Percentiles rank a stretch among this genome's conserved stretches.
Evolutionary conservation across 2,797 vertebrate genomes (phyloP).

Genomic region (Periophthalmus magnuspinnatus): DNA sequence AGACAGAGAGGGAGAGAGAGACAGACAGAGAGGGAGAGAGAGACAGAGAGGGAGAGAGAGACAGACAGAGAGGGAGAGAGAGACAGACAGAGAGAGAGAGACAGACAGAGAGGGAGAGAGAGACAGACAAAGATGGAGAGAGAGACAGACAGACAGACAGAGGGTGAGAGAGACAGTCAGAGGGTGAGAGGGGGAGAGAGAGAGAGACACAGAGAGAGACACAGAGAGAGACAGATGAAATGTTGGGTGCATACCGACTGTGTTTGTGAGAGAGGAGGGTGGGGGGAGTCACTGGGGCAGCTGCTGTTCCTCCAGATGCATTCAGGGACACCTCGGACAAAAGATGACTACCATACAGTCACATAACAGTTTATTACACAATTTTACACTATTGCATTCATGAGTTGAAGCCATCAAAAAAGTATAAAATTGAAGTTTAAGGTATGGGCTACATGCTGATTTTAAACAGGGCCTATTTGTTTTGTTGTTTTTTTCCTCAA

Average conservation of each 20-base stretch:
- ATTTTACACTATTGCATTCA: no score
- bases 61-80: not conserved
- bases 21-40: no score
- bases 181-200: no score
- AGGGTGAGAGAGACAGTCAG: no score
- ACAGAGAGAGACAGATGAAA: constrained; percentile 52
- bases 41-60: no score
- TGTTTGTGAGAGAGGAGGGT: constrained; percentile 13
- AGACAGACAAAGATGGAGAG: not conserved
- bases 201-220: constrained; percentile 18
- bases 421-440: no score
- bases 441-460: not conserved
- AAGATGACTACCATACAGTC: constrained; percentile 4
- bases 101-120: not conserved
- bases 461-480: no score
- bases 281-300: constrained; percentile 48
- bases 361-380: not conserved
- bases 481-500: no score
- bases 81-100: not conserved
- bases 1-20: no score
- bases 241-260: not conserved
- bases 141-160: not conserved
- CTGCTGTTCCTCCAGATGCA: constrained; percentile 62
- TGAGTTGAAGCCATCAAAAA: no score
- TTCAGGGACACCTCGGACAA: constrained; percentile 44